Percentiles rank a stretch among this genome's conserved stretches.
Conservation (phyloP, 2,888 invertebrate species). For the Eupeodes latifasciatus region DNA sequence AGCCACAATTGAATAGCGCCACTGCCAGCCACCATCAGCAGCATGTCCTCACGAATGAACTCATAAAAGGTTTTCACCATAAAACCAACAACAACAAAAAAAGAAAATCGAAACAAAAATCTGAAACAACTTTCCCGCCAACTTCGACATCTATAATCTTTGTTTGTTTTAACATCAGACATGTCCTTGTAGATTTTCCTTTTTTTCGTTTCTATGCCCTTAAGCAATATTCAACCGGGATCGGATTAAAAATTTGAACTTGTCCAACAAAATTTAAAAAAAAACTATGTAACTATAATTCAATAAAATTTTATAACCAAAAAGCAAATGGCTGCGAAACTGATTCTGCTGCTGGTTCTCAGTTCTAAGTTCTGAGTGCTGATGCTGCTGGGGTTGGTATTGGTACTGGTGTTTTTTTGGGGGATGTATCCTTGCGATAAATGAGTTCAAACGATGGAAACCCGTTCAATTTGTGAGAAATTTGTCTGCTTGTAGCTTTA, state of each 20-base stretch:
- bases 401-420: neutral
- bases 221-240: neutral
- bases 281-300: slow-evolving; percentile 3
- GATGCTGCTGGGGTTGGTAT: no score
- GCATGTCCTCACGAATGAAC: neutral
- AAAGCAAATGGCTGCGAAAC: neutral
- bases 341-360: neutral
- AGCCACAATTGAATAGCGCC: slow-evolving; percentile 27
- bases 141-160: neutral
- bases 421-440: slow-evolving; percentile 4
- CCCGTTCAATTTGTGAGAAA: slow-evolving; percentile 42
- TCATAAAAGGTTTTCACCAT: neutral
- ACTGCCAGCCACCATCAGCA: neutral
- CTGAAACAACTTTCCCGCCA: neutral
- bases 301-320: slow-evolving; percentile 32
- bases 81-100: neutral
- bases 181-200: no score
- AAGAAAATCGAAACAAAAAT: neutral
- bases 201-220: neutral
- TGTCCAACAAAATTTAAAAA: neutral
- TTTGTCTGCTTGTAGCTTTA: slow-evolving; percentile 30
- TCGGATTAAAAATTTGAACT: slow-evolving; percentile 31
- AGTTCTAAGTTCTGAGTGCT: no score
- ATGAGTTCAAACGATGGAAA: slow-evolving; percentile 45
- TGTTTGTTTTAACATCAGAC: slow-evolving; percentile 9